Base-by-base conservation (phyloP, 2,888 invertebrate species). In the Thelaira solivaga region DNA sequence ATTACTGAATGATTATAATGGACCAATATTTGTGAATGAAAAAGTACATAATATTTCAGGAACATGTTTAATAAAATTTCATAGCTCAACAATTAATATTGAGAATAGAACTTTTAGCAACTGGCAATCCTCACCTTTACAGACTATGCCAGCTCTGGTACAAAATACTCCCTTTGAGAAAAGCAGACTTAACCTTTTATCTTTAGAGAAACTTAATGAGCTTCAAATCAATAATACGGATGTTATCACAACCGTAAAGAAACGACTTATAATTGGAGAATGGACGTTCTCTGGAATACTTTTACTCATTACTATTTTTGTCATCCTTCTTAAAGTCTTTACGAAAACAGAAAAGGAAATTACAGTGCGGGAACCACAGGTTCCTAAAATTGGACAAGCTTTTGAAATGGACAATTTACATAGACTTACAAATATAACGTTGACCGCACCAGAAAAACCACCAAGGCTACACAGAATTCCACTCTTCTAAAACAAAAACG, bases 81-180 rank as follows among this genome's bases (percentile, higher is more conserved):
- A 57, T 4, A 57, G 36, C 36, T 18, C 20, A 6, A 57, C 57
- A 7, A 18, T 57, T 18, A 57, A 57, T 36, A 5, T 18, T 36
- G 20, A 36, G 20, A 57, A 57, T 57, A 57, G 36, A 36, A 55
- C 55, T 31, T 55, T 55, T 13, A 55, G 18, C 6, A 29, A 55
- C 18, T 31, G 29, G n/a, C 31, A 57, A 18, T 20, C 57, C 16
- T 57, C 57, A 8, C 57, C 57, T 20, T 11, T 57, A 8, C 31
- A 55, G 18, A 18, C 16, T 2, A 55, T 55, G 4, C 55, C 55
- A 2, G 55, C 34, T 31, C 13, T 55, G 36, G 4, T 36, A n/a
- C 57, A 36, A 13, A 36, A 36, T 5, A 36, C 57, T 34, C 36
- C 57, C 36, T 57, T 57, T n/a, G 57, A 57, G 36, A 36, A 4